A percentile compares a stretch with the other conserved stretches of the same genome.
Conservation (phyloP, 2,888 invertebrate genomes). For the Taphrorychus bicolor region DNA sequence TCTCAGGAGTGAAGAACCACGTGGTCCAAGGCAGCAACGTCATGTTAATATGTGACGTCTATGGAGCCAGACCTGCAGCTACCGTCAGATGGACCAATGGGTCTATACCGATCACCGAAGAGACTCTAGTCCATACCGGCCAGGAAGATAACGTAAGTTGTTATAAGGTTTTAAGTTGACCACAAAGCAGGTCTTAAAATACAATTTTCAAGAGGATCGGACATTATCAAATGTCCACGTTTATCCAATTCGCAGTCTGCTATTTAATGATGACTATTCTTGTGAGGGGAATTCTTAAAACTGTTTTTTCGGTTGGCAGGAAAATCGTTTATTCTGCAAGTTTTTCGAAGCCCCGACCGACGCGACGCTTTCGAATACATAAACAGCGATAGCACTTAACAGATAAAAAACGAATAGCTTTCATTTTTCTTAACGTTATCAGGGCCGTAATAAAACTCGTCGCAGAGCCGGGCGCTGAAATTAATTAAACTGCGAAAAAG, state of each 20-base stretch:
- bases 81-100: conserved; percentile 87
- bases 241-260: background rate
- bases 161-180: too few species aligned
- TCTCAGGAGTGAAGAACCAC: conserved; percentile 79
- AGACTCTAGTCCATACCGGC: conserved; percentile 44
- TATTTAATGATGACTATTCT: background rate
- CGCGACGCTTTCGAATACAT: conserved; percentile 26
- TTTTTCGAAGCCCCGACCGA: too few species aligned
- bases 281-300: background rate
- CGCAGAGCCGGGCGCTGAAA: conserved; percentile 34
- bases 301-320: too few species aligned
- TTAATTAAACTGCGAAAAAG: conserved; percentile 38
- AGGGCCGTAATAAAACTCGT: conserved; percentile 37
- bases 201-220: too few species aligned
- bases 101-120: conserved; percentile 60
- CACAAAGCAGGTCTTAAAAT: too few species aligned
- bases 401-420: conserved; percentile 21
- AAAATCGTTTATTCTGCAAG: background rate
- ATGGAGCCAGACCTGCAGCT: conserved; percentile 84
- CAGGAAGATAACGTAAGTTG: conserved; percentile 48
- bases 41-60: conserved; percentile 77
- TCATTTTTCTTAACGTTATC: conserved; percentile 39
- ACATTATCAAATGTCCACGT: background rate
- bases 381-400: conserved; percentile 16
- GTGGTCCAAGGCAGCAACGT: conserved; percentile 83